These are phyloP conservation scores for Melanotaenia maccullochi DNA, from an alignment of 2,797 vertebrate species.

Conservation along the genomic window DNA sequence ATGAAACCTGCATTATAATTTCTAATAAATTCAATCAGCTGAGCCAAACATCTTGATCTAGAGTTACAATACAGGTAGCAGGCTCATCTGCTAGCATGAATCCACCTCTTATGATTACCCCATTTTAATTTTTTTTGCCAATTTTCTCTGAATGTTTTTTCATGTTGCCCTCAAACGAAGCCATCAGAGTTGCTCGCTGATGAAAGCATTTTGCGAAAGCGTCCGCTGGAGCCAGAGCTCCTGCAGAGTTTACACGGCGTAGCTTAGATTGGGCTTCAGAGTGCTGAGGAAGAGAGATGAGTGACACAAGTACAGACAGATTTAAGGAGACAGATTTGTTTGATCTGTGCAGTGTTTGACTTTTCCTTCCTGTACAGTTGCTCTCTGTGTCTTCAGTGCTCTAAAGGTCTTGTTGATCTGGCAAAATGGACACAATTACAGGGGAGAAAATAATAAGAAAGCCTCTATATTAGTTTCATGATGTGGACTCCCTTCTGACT, in stretches of 20 bases:
- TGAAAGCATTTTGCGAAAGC: conserved; percentile 50
- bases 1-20: conserved; percentile 14
- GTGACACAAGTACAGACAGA: conserved; percentile 23
- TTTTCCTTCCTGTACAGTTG: conserved; percentile 4
- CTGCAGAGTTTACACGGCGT: conserved; percentile 60
- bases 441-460: conserved; percentile 7
- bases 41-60: conserved; percentile 12
- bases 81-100: conserved; percentile 6
- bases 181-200: conserved; percentile 51
- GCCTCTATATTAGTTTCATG: neutral
- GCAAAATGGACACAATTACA: conserved; percentile 25
- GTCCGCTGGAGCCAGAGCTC: conserved; percentile 52
- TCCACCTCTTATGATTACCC: neutral
- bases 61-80: conserved; percentile 6
- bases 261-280: conserved; percentile 57
- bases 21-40: conserved; percentile 22
- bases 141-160: conserved; percentile 21
- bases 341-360: conserved; percentile 40
- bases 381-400: conserved; percentile 12
- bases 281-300: conserved; percentile 31
- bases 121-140: conserved; percentile 54
- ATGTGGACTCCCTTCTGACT: conserved; percentile 9
- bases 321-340: conserved; percentile 41
- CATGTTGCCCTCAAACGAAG: conserved; percentile 60
- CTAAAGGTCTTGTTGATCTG: conserved; percentile 4